A percentile compares a stretch with the other conserved stretches of the same genome.
phyloP scores from a whole-genome alignment of 2,797 vertebrate species.

The Cynopterus sphinx region DNA sequence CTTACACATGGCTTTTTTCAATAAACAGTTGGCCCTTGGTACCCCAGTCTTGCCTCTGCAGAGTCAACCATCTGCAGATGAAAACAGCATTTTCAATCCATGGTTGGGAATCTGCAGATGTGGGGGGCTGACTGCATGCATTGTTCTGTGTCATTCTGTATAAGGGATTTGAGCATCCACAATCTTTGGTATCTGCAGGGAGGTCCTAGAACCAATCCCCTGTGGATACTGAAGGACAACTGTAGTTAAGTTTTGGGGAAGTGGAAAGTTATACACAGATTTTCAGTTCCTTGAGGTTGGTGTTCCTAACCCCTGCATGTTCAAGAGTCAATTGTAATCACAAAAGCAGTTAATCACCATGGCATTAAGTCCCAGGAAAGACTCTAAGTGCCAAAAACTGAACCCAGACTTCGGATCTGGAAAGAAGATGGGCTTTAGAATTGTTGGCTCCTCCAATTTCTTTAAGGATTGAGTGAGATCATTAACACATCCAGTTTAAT shows the following conservation, averaged over 20 bases:
- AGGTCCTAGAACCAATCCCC: not conserved
- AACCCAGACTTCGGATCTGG: not conserved
- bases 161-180: not conserved
- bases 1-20: not conserved
- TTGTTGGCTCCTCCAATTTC: not conserved
- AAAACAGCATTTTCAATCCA: not conserved
- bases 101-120: not conserved
- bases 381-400: not conserved
- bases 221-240: not conserved
- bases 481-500: not conserved
- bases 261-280: not conserved
- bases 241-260: not conserved
- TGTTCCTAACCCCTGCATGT: not conserved
- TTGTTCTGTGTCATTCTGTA: not conserved
- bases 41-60: not conserved
- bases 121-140: not conserved
- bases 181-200: not conserved
- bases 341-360: not conserved
- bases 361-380: not conserved
- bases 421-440: not conserved
- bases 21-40: not conserved
- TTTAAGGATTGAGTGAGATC: not conserved
- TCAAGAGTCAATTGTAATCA: not conserved
- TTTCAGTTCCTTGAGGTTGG: not conserved
- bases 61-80: not conserved